Base-by-base conservation (phyloP, 2,113 vertebrate species). In the Callipepla squamata region DNA sequence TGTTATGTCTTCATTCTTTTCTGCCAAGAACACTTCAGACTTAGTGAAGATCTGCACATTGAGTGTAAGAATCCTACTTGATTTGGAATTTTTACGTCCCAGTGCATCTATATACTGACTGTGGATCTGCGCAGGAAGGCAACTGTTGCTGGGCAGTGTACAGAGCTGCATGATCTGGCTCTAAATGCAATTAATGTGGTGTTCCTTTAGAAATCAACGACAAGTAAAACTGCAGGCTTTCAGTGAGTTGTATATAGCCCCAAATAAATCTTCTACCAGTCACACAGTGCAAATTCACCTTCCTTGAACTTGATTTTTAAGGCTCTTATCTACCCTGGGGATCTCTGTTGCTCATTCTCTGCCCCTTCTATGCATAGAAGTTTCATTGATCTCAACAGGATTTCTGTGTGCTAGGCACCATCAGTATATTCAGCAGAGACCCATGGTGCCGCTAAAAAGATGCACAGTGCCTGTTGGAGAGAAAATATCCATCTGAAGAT, bases 1-100 rank as follows among this genome's bases (percentile, higher is more conserved):
- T 79, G 89, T 87, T 95, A 53, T 45, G 58, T 85, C 93, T 93
- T 95, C 62, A 89, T 91, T 87, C 81, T 92, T 82, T 94, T 76
- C 78, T 95, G 81, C 74, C 70, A 55, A 62, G 72, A 94, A 8
- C 81, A 72, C 93, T 95, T 93, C 84, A 89, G 58, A 65, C 51
- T 89, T 89, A 85, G 62, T 83, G 78, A 62, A 68, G 48, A 68
- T 62, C 84, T 84, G 62, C 80, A 59, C 19, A 17, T 84, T 55
- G 81, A 50, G 18, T 89, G 89, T 0, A 0, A 93, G 78, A 76
- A 38, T 92, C 63, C 74, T 32, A 76, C 70, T 69, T 1, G 0
- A 32, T 84, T 65, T 89, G 53, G 67, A 83, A 66, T 66, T 93
- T 81, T 82, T 87, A 38, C 67, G 85, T 55, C 59, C 86, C 53